Evolutionary conservation across 2,888 invertebrate genomes (phyloP).

Genomic region (Dasypogon diadema): DNA sequence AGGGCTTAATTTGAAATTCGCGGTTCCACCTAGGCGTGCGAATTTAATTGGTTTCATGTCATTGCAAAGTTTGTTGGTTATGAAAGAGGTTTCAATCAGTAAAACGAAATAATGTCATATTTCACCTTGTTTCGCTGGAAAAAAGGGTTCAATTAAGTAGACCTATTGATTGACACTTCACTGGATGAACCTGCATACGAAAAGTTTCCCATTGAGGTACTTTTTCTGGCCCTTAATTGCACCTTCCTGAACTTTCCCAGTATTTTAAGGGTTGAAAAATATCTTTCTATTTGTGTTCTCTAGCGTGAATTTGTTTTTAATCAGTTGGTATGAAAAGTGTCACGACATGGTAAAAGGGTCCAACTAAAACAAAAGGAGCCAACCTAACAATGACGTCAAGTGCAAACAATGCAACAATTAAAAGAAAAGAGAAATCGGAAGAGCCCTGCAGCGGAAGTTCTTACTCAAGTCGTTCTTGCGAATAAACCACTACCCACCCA

Average conservation of each 20-base stretch:
- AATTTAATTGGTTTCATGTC: no score
- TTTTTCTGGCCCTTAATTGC: background rate
- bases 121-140: no score
- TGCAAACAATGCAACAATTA: constrained; percentile 47
- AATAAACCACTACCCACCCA: background rate
- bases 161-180: no score
- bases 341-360: background rate
- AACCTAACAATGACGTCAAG: constrained; percentile 41
- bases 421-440: constrained; percentile 42
- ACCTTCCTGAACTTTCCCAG: background rate
- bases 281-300: constrained; percentile 12
- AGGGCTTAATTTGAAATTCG: no score
- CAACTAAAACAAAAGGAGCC: constrained; percentile 28
- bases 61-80: no score
- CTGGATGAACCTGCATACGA: no score
- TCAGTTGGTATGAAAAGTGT: constrained; percentile 18
- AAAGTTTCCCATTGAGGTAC: background rate
- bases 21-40: no score
- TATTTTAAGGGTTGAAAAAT: no score
- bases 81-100: no score
- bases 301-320: constrained; percentile 39
- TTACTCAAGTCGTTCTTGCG: constrained; percentile 34
- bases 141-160: no score
- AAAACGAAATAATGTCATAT: no score
- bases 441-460: constrained; percentile 41